phyloP scores from a whole-genome alignment of 2,888 invertebrate species.

The Drosophila macrothrix region DNA sequence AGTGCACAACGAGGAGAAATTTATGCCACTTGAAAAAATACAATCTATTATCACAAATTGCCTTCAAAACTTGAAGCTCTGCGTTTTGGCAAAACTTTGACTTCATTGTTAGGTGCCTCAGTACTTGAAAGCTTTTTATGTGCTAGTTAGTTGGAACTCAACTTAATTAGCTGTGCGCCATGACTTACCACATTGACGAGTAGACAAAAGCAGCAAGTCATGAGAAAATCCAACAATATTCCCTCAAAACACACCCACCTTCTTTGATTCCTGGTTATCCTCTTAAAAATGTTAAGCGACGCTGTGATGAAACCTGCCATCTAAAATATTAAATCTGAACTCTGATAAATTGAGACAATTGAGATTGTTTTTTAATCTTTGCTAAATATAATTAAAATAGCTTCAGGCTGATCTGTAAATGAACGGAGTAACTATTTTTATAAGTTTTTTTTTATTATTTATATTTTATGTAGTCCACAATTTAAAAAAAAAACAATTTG shows the following conservation, averaged over 20 bases:
- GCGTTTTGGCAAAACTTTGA: conserved; percentile 13
- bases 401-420: background rate
- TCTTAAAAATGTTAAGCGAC: background rate
- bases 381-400: background rate
- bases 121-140: conserved; percentile 15
- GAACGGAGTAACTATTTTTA: background rate
- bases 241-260: background rate
- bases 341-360: background rate
- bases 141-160: conserved; percentile 16
- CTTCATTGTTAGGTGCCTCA: background rate
- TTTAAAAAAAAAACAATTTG: too few relatives aligned
- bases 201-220: conserved; percentile 11
- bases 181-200: conserved; percentile 25
- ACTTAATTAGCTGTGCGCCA: conserved; percentile 39
- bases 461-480: too few relatives aligned
- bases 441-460: background rate
- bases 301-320: background rate
- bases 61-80: conserved; percentile 14
- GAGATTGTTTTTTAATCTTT: background rate
- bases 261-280: background rate
- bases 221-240: background rate
- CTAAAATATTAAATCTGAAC: background rate
- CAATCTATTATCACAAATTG: conserved; percentile 16
- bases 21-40: background rate
- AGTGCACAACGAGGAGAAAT: background rate